Evolutionary conservation across 23 tunicate genomes (phyloP), one percentile per base, ranked within the genome.

Genomic region (Ciona savignyi): DNA sequence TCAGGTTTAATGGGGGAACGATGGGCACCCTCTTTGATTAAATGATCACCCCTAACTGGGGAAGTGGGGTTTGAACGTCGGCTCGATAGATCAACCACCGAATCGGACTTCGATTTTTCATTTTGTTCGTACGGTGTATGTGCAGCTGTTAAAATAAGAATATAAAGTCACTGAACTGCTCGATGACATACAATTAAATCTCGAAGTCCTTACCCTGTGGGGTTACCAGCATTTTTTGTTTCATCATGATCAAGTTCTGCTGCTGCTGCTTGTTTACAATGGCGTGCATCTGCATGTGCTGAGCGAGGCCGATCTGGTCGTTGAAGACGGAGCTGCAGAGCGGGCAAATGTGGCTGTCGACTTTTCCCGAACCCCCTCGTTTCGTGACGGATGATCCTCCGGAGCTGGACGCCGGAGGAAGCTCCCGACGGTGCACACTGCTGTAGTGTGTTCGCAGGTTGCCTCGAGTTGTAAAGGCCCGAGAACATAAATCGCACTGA

Each of bases 401-500:
- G 19, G 78, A 74, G 2, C 49, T 49, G 48, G 68, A 62, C 1
- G 87, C 87, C 1, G 87, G 87, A 6, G 87, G 87, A 1, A 82
- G 75, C 32, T 82, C 87, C 2, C 75, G 80, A 34, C 77, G 79
- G 62, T 82, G 87, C 11, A 82, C 87, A 75, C 87, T 82, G 75
- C 80, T 62, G 78, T 82, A 82, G 27, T 82, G 87, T 1, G 87
- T 82, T 33, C 87, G 80, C 6, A 82, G 80, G 70, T 82, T 82
- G 56, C 87, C 87, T 23, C 87, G 67, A 25, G 87, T 82, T 32
- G 87, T 82, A 70, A 82, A 82, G 0, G 87, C 87, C 0, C 87
- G 75, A 1, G 87, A 66, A 33, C 87, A 82, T 24, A 75, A n/a
- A 35, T 82, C 87, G 66, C 87, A 82, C 23, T 66, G 66, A 33